A percentile compares a stretch with the other conserved stretches of the same genome.
phyloP scores from a whole-genome alignment of 2,113 vertebrate genomes.

The Centrocercus urophasianus region DNA sequence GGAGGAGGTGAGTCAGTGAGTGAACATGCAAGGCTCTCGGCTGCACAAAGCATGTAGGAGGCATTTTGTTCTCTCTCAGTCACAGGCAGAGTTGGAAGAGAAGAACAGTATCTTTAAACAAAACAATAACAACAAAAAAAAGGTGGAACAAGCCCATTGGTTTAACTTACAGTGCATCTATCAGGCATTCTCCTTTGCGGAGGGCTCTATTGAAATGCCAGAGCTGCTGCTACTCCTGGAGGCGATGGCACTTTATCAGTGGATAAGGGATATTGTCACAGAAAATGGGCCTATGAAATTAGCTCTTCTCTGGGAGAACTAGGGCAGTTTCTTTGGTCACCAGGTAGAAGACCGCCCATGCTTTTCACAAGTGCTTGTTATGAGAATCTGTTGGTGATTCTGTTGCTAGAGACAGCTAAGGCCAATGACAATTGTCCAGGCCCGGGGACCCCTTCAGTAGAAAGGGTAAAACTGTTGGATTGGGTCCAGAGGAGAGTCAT shows the following conservation, averaged over 20 bases:
- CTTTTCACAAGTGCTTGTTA: not conserved
- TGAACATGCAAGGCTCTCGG: not conserved
- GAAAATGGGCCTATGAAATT: not conserved
- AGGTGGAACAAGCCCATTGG: not conserved
- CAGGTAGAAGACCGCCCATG: not conserved
- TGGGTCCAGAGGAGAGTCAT: too few species aligned
- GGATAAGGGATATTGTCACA: not conserved
- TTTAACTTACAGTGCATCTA: not conserved
- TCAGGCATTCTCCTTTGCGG: not conserved
- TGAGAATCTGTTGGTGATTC: not conserved
- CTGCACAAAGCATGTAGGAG: not conserved
- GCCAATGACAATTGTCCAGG: not conserved
- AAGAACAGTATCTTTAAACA: not conserved
- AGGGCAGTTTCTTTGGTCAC: not conserved
- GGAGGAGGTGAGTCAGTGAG: constrained; percentile 90
- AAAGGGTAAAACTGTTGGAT: too few species aligned
- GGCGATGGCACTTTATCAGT: not conserved
- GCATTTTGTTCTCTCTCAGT: not conserved
- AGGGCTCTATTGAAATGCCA: not conserved
- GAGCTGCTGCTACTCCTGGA: not conserved
- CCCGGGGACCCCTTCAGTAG: too few species aligned
- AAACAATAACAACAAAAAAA: not conserved
- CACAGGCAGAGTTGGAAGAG: not conserved
- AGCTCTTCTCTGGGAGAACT: not conserved
- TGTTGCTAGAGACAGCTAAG: not conserved